Percentiles rank a stretch among this genome's conserved stretches.
phyloP scores from a whole-genome alignment of 2,113 vertebrate species.

The Osmerus mordax region DNA sequence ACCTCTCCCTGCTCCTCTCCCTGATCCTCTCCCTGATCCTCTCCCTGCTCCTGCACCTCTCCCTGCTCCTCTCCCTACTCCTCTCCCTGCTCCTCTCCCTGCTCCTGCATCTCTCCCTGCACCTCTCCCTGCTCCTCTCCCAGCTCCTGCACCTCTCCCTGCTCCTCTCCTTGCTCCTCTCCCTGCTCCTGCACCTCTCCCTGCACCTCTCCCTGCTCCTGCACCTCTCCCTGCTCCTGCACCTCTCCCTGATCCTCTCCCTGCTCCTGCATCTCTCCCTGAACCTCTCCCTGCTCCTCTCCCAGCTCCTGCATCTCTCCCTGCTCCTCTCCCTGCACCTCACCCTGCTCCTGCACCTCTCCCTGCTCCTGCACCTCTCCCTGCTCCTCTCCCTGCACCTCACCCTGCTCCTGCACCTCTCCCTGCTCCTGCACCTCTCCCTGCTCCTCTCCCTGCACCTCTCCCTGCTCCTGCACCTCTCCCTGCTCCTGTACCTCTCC shows the following conservation, averaged over 20 bases:
- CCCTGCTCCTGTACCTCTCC: background rate
- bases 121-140: too few relatives aligned
- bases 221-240: background rate
- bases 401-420: background rate
- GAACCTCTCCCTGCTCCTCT: too few relatives aligned
- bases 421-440: slow-evolving; percentile 11
- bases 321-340: too few relatives aligned
- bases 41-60: slow-evolving; percentile 4
- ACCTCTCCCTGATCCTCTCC: background rate
- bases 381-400: slow-evolving; percentile 25
- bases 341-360: too few relatives aligned
- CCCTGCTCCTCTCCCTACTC: too few relatives aligned
- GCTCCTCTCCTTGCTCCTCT: slow-evolving; percentile 17
- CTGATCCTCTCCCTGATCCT: background rate
- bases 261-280: too few relatives aligned
- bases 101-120: too few relatives aligned
- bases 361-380: slow-evolving; percentile 19
- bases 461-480: too few relatives aligned
- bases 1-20: slow-evolving; percentile 34
- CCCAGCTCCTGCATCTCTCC: background rate
- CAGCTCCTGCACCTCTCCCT: too few relatives aligned
- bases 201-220: too few relatives aligned
- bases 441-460: too few relatives aligned
- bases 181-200: slow-evolving; percentile 23
- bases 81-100: background rate